Base-by-base conservation (phyloP, 2,797 vertebrate species). In the Zenarchopterus dispar region DNA sequence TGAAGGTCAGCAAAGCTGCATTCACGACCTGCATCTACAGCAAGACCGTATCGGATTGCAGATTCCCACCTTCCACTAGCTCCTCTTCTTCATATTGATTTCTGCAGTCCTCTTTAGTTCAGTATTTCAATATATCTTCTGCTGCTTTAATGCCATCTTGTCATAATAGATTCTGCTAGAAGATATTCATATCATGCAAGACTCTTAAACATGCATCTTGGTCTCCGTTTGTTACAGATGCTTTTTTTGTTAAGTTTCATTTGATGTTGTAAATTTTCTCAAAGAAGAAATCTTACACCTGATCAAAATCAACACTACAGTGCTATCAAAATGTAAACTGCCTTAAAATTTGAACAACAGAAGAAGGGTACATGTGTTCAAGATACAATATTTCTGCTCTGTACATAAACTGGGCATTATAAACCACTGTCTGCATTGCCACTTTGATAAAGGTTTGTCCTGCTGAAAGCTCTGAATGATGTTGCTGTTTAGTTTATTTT, bases 391-490 rank as follows among this genome's bases (percentile, higher is more conserved):
- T 82, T 71, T 90, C 90, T 91, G 89, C 87, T 85, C 90, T 84
- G 85, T 93, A 90, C 93, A 88, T 85, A 85, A 90, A 92, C 73
- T 84, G 95, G 95, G 96, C 95, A 96, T 95, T 97, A 95, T 92
- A 91, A 80, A 91, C 93, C 91, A 93, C 93, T 94, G 92, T 95
- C 92, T 95, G 93, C 94, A 94, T 94, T 93, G 93, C 92, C 94
- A 95, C 94, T 95, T 95, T 92, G 92, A 91, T 89, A 78, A 89
- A 82, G 65, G 86, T 88, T 88, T 78, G 91, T 95, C 94, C 91
- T 94, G 94, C 94, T 94, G 93, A 94, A 94, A 94, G 93, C 94
- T 92, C 82, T 81, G 82, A 91, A 85, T 84, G 80, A 82, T 82
- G 67, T 90, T 87, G 82, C 88, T 89, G 75, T 87, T 89, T 83